Conservation (phyloP, 2,888 invertebrate genomes). For the Spisula solida region DNA sequence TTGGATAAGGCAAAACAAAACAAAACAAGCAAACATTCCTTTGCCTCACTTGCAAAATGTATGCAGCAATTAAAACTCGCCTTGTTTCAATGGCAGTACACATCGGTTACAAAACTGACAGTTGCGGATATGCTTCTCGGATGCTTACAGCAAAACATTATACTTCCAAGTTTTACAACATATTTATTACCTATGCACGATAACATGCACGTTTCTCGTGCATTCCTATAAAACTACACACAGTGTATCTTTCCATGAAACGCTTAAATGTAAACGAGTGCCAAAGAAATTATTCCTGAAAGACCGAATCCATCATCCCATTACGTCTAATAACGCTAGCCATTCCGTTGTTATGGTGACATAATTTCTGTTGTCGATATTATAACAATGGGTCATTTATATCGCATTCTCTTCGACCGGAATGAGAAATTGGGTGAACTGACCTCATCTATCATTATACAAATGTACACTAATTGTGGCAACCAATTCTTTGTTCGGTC, state of each 20-base stretch:
- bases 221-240: background rate
- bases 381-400: conserved; percentile 16
- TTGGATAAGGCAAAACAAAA: no score
- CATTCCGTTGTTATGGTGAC: conserved; percentile 16
- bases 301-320: conserved; percentile 12
- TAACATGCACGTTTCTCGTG: conserved; percentile 1
- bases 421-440: background rate
- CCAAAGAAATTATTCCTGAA: background rate
- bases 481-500: background rate
- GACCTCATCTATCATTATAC: background rate
- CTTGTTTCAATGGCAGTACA: no score
- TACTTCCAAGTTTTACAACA: background rate
- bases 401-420: background rate
- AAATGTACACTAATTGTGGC: background rate
- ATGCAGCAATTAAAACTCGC: no score
- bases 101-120: no score
- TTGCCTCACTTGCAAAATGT: no score
- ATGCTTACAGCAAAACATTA: no score
- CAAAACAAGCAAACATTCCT: no score
- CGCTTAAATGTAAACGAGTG: background rate
- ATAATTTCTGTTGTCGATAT: conserved; percentile 10
- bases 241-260: background rate
- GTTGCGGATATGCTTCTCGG: no score
- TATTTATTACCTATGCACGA: conserved; percentile 18
- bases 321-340: background rate